These are phyloP conservation scores for Melieria picta DNA, from an alignment of 2,888 invertebrate genomes.

Conservation along the genomic window DNA sequence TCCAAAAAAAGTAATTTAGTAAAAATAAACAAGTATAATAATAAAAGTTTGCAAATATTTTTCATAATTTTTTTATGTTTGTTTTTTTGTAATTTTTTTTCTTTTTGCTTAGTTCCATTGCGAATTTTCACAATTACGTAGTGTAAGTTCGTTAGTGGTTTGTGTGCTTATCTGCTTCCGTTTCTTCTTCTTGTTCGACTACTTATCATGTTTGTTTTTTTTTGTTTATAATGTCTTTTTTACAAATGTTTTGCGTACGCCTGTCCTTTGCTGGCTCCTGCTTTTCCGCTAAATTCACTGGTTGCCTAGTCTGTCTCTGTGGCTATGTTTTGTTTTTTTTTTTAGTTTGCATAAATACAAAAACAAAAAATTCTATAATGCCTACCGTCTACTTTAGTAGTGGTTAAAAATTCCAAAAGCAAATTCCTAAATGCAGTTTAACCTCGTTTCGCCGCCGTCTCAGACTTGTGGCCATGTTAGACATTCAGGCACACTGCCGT, in stretches of 20 bases:
- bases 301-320: constrained; percentile 50
- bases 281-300: constrained; percentile 53
- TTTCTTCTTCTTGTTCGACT: too few species aligned
- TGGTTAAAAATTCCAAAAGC: constrained; percentile 7
- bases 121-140: too few species aligned
- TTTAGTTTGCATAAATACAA: not conserved
- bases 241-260: too few species aligned
- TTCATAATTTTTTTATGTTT: not conserved
- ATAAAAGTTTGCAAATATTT: too few species aligned
- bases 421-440: constrained; percentile 39
- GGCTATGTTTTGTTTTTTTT: constrained; percentile 1
- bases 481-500: constrained; percentile 47
- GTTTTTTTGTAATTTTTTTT: constrained; percentile 19
- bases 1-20: too few species aligned
- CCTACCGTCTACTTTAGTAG: not conserved
- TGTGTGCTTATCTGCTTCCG: too few species aligned
- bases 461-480: constrained; percentile 7
- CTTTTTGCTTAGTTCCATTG: constrained; percentile 9
- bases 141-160: too few species aligned
- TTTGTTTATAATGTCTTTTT: too few species aligned
- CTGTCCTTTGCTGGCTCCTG: too few species aligned
- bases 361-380: not conserved
- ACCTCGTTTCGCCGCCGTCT: constrained; percentile 29
- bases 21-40: too few species aligned
- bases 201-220: too few species aligned